These are phyloP conservation scores for Eulithis prunata DNA, from an alignment of 2,888 invertebrate species.

Conservation along the genomic window DNA sequence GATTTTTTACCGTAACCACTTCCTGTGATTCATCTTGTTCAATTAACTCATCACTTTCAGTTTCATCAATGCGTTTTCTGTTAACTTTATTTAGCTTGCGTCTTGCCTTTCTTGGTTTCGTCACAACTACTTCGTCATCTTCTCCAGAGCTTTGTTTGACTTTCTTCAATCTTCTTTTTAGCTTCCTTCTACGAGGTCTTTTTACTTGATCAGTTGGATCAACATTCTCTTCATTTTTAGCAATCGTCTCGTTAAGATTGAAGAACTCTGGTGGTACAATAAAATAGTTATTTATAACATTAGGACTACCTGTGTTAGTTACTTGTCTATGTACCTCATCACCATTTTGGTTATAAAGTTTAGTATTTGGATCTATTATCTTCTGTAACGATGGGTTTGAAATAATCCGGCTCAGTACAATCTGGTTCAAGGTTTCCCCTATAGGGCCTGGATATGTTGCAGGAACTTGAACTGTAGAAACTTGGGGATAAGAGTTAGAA, in stretches of 20 bases:
- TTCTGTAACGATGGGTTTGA: slow-evolving; percentile 48
- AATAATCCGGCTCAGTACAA: slow-evolving; percentile 52
- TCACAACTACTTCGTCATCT: slow-evolving; percentile 4
- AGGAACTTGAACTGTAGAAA: slow-evolving; percentile 45
- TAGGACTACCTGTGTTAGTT: slow-evolving; percentile 41
- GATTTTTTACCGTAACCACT: background rate
- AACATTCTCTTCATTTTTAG: slow-evolving; percentile 15
- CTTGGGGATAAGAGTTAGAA: slow-evolving; percentile 47
- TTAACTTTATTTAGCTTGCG: slow-evolving; percentile 25
- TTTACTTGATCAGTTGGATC: slow-evolving; percentile 1
- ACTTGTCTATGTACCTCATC: slow-evolving; percentile 39
- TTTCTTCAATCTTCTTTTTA: slow-evolving; percentile 16
- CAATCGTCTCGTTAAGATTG: slow-evolving; percentile 35
- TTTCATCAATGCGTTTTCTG: slow-evolving; percentile 12
- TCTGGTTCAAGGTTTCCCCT: slow-evolving; percentile 44
- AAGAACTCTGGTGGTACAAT: slow-evolving; percentile 51
- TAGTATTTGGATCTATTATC: slow-evolving; percentile 47
- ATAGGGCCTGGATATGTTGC: slow-evolving; percentile 34
- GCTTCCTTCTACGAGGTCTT: slow-evolving; percentile 13
- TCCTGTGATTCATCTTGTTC: slow-evolving; percentile 15
- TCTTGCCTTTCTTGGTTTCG: slow-evolving; percentile 5
- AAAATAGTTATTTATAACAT: slow-evolving; percentile 58
- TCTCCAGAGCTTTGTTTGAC: slow-evolving; percentile 1
- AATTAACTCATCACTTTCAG: slow-evolving; percentile 15
- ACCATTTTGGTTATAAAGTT: slow-evolving; percentile 49